phyloP scores from a whole-genome alignment of 1,140 invertebrate genomes.

The Eciton burchellii region DNA sequence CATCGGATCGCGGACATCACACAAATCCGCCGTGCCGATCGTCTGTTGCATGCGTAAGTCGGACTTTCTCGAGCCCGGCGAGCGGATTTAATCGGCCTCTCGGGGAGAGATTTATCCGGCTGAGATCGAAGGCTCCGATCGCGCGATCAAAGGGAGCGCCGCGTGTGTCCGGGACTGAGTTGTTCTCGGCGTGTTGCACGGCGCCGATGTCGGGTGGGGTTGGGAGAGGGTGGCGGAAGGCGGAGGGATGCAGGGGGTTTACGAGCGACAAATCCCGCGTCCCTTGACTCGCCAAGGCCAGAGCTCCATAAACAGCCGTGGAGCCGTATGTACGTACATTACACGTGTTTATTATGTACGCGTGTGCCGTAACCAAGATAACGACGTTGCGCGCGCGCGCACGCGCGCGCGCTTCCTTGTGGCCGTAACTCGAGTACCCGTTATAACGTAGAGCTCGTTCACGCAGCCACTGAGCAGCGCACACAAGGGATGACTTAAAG shows the following conservation, averaged over 20 bases:
- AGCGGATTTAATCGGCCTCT: constrained; percentile 4
- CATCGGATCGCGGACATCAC: background rate
- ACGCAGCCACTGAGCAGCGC: constrained; percentile 56
- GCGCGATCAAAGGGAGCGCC: constrained; percentile 40
- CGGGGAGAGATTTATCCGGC: constrained; percentile 16
- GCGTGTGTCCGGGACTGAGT: constrained; percentile 32
- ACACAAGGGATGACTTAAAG: constrained; percentile 54
- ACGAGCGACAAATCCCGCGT: constrained; percentile 56
- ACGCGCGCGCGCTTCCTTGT: constrained; percentile 50
- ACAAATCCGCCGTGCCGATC: background rate
- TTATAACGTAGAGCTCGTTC: constrained; percentile 58
- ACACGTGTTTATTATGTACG: constrained; percentile 59
- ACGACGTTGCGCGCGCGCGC: constrained; percentile 46
- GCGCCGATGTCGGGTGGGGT: constrained; percentile 13
- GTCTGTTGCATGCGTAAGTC: background rate
- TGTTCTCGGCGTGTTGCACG: constrained; percentile 5
- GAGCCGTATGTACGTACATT: constrained; percentile 31
- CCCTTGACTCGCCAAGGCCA: constrained; percentile 64
- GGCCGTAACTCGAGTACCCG: constrained; percentile 43
- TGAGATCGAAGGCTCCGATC: background rate
- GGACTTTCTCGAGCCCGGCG: background rate
- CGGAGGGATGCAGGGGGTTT: constrained; percentile 8
- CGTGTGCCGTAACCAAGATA: constrained; percentile 60
- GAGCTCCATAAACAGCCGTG: constrained; percentile 55
- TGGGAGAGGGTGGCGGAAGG: no score